Base-by-base conservation (phyloP, 2,888 invertebrate genomes). In the Psylliodes chrysocephalus region DNA sequence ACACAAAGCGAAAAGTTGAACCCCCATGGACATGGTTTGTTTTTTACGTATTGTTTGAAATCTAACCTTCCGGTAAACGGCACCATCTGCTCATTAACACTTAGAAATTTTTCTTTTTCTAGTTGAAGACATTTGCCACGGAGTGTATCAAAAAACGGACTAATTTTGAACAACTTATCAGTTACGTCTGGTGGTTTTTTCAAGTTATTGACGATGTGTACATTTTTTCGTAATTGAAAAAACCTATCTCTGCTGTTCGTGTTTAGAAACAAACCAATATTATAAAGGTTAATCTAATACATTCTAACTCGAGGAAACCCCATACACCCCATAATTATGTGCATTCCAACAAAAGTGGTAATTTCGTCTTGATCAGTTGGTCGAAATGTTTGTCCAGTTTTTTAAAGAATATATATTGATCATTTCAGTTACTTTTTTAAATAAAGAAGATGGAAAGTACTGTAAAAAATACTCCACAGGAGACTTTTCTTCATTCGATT, bases 1-100 rank as follows among this genome's bases (percentile, higher is more conserved):
- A 35, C 52, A 52, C 17, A 33, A 7, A 25, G 18, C 35, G 35
- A 52, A 33, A 33, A 52, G n/a, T 52, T 52, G 33, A 33, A 52
- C 14, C 52, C 52, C 52, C 52, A 33, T 7, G 52, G 18, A 18
- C 52, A 52, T 7, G 35, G 52, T n/a, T 35, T 52, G n/a, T 35
- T 18, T 52, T 52, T 52, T 2, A 52, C 35, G n/a, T 35, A 52
- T 12, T 52, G 52, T 15, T 40, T 15, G 12, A 40, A 14, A 15
- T 40, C 15, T 15, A 40, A 8, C 3, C 12, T 12, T 15, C 38
- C 38, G 19, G 22, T 46, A 46, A 46, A 5, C 2, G 46, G 46
- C 2, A 18, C 19, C 5, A 40, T 40, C 38, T 40, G 38, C 15
- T 40, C 38, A 40, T 40, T 15, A 14, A 40, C 38, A 40, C 14